Conservation (phyloP, 2,888 invertebrate genomes). For the Linyphia triangularis region DNA sequence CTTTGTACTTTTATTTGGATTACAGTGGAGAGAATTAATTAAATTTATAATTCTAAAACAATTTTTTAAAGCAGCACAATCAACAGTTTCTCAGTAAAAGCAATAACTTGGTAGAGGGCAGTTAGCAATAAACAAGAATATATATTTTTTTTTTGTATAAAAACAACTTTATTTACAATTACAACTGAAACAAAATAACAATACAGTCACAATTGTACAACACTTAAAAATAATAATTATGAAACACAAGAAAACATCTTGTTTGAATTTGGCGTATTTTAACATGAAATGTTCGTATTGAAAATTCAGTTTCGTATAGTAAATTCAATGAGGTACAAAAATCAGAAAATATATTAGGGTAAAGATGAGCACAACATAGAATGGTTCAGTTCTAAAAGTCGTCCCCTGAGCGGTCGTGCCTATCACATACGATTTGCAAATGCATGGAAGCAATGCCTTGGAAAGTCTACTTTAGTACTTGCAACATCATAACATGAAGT, state of each 20-base stretch:
- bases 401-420: neutral
- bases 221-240: conserved; percentile 1
- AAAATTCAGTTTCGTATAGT: too few relatives aligned
- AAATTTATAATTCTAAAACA: too few relatives aligned
- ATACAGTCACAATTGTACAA: conserved; percentile 15
- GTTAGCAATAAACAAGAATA: too few relatives aligned
- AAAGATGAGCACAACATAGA: neutral
- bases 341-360: neutral
- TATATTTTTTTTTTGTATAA: neutral
- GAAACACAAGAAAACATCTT: neutral
- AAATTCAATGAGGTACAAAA: neutral
- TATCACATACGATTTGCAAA: neutral
- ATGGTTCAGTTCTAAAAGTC: neutral
- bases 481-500: too few relatives aligned
- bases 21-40: too few relatives aligned
- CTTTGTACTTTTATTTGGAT: too few relatives aligned
- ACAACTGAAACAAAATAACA: conserved; percentile 24
- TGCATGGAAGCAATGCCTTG: conserved; percentile 12
- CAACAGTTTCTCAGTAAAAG: too few relatives aligned
- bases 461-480: conserved; percentile 4
- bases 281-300: neutral
- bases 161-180: conserved; percentile 52
- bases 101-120: too few relatives aligned
- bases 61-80: too few relatives aligned
- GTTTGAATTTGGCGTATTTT: neutral